Base-by-base conservation (phyloP, 2,797 vertebrate genomes). In the Gastrophryne carolinensis region DNA sequence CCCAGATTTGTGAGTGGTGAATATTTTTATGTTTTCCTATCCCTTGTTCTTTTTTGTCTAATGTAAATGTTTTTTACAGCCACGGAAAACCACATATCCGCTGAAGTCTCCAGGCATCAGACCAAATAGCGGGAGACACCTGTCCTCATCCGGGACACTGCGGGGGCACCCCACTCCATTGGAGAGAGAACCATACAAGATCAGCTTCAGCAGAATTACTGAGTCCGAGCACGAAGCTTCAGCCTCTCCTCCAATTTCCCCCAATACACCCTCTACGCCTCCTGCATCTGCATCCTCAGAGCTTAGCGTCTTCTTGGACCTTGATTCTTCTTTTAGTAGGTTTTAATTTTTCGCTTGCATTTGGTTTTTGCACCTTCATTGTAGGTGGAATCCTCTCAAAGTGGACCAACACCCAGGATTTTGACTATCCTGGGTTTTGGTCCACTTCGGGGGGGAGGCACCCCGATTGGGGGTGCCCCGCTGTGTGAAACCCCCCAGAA, bases 31-130 rank as follows among this genome's bases (percentile, higher is more conserved):
- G 39, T n/a, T 41, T n/a, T 13, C 15, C 2, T 9, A 35, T 2
- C 34, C 2, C 12, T 35, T 35, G 2, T 7, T 35, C 2, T 3
- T 35, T 9, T 8, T 9, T 35, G 8, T 8, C 2, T 35, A 9
- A n/a, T n/a, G n/a, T n/a, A n/a, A n/a, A n/a, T 63, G 0, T 76
- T 78, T 67, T 73, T 70, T 69, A 19, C 85, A 98, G 97, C 92
- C 95, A 73, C 94, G 96, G 81, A 98, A 93, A 90, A 94, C 94
- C n/a, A 66, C 81, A 0, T 98, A 94, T 84, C 86, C 88, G n/a
- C 88, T 99, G 85, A 99, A 98, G 79, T 99, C 97, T 49, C 97
- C 97, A 0, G 97, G 97, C 79, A 94, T 97, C 79, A 91, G 97
- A 78, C 96, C 96, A 62, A 92, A 91, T 10, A 23, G 90, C 0